Evolutionary conservation across 2,888 invertebrate species (phyloP), one percentile per base, ranked within the genome.

Genomic region (Drosophila greeni): DNA sequence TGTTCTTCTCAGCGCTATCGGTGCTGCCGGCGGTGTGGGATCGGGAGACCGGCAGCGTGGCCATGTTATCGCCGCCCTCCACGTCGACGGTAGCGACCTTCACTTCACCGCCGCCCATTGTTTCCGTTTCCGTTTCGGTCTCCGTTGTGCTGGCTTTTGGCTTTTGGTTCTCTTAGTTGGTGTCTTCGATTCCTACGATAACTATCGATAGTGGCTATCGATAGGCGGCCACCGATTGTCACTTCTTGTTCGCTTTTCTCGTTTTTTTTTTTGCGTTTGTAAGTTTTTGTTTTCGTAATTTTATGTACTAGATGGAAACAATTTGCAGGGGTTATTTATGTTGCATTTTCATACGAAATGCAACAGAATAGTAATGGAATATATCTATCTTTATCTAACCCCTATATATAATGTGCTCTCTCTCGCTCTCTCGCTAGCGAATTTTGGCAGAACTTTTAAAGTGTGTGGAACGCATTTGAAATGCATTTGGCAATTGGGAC

Each of bases 31-130:
- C 92, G 72, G 90, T 90, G 86, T 91, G 90, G 43, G 93, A 93
- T 86, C 94, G 92, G 70, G 94, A 94, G 66, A 95, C 95, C 80
- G 95, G 95, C 89, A 95, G 91, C 42, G 95, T 95, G 89, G 95
- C 95, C 93, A 95, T 95, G 88, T 95, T 95, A 91, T 95, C 95
- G 82, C 94, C 93, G 75, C 94, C 92, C 90, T 95, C 95, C 86
- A 95, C 92, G 90, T 95, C 95, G 84, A 96, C 96, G 66, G 95
- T 95, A 81, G 95, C 94, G 89, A 95, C 95, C 91, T 95, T 95
- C 90, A 95, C 94, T 90, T 95, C 95, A 87, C 91, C 91, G 87
- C 93, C 92, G 80, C 91, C 91, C 92, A 92, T 92, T 75, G 78
- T 68, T 36, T 78, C 75, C 70, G 81, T 64, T 75, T 84, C 82